These are phyloP conservation scores for Micoletzkya japonica DNA, from an alignment of 2,888 invertebrate species.

Conservation along the genomic window DNA sequence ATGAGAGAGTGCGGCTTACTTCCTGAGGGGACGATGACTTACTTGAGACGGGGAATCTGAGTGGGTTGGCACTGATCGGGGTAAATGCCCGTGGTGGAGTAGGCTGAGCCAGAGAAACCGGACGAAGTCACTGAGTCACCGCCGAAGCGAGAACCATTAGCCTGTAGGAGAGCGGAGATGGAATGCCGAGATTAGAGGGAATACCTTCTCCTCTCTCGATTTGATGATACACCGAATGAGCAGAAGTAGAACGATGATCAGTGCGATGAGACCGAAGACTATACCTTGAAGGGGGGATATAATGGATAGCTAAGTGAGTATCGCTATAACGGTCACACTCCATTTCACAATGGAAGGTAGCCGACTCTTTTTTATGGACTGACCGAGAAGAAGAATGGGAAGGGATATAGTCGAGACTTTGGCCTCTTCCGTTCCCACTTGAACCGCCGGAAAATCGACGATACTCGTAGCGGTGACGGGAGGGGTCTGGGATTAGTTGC, in stretches of 20 bases:
- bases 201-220: conserved; percentile 35
- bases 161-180: not conserved
- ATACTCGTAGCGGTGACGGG: conserved; percentile 24
- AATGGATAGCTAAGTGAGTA: not conserved
- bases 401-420: conserved; percentile 29
- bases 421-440: conserved; percentile 15
- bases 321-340: not conserved
- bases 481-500: conserved; percentile 18
- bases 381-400: conserved; percentile 32
- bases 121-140: conserved; percentile 36
- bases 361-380: not conserved
- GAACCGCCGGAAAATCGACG: conserved; percentile 21
- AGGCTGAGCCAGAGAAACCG: conserved; percentile 31
- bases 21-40: not conserved
- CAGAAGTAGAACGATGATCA: conserved; percentile 39
- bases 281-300: conserved; percentile 36
- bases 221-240: conserved; percentile 42
- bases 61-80: conserved; percentile 12
- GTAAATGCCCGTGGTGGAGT: conserved; percentile 17
- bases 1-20: not conserved
- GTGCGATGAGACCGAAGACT: conserved; percentile 38
- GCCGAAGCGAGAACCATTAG: conserved; percentile 26
- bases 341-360: conserved; percentile 10
- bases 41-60: conserved; percentile 12
- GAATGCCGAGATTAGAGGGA: not conserved